Evolutionary conservation across 1,140 invertebrate species (phyloP).

Genomic region (Drosophila neocordata): DNA sequence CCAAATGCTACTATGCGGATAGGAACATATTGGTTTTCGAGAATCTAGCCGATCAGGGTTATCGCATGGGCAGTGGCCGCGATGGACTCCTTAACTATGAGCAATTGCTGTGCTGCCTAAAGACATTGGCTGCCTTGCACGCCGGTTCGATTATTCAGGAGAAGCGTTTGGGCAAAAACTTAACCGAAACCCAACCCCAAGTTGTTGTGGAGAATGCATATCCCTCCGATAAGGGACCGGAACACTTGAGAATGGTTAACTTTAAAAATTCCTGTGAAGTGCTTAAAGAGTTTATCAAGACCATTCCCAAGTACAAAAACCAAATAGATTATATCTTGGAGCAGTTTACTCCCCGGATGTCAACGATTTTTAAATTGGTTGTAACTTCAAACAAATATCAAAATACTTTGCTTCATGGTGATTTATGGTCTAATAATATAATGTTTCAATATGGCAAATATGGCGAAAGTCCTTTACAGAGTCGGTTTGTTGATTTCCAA

Average conservation of each 20-base stretch:
- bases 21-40: slow-evolving; percentile 83
- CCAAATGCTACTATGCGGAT: slow-evolving; percentile 83
- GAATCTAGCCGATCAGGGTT: slow-evolving; percentile 82
- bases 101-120: slow-evolving; percentile 83
- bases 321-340: slow-evolving; percentile 68
- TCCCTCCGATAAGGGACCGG: slow-evolving; percentile 65
- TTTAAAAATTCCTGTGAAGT: slow-evolving; percentile 83
- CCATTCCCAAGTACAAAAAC: slow-evolving; percentile 67
- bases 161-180: slow-evolving; percentile 71
- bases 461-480: slow-evolving; percentile 74
- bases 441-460: slow-evolving; percentile 84
- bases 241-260: slow-evolving; percentile 76
- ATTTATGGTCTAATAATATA: slow-evolving; percentile 87
- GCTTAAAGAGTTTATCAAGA: slow-evolving; percentile 83
- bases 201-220: slow-evolving; percentile 84
- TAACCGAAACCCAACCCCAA: slow-evolving; percentile 83
- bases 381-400: slow-evolving; percentile 83
- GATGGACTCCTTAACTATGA: slow-evolving; percentile 83
- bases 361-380: slow-evolving; percentile 82
- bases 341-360: slow-evolving; percentile 78
- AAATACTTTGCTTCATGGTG: slow-evolving; percentile 86
- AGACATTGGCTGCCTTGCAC: slow-evolving; percentile 84
- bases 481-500: slow-evolving; percentile 87
- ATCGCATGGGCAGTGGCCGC: slow-evolving; percentile 70
- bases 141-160: slow-evolving; percentile 85